Base-by-base conservation (phyloP, 1,140 invertebrate genomes). In the Panulirus ornatus region DNA sequence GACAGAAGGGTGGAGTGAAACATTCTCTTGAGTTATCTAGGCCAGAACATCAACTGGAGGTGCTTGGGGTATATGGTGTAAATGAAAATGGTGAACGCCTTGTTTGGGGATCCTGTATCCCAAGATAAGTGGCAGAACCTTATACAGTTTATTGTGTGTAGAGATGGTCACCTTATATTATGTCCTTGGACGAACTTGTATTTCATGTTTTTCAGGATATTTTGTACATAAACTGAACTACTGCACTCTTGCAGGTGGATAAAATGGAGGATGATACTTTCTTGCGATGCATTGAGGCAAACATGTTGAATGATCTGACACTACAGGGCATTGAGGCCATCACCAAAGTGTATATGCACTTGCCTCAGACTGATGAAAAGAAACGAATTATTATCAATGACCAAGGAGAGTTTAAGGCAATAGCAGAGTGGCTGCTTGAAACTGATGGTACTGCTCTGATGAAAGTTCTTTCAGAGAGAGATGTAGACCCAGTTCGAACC, bases 211-310 rank as follows among this genome's bases (percentile, higher is more conserved):
- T 47, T 47, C 44, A 47, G 14, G 5, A 47, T 47, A 47, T 47
- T 5, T 47, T 6, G 5, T 47, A 6, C 44, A 47, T 47, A 47
- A 47, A 47, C 5, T 47, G 44, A 6, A 47, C 14, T 47, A 6
- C 14, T 47, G n/a, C 14, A 47, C 44, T 84, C 16, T 75, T 73
- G 9, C 63, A 91, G 90, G 97, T 98, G 0, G 99, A 99, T 93
- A 99, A 99, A 94, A 99, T 99, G 99, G 99, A 99, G 93, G 99
- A 99, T 93, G 99, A 99, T 93, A 99, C 99, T 95, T 99, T 99
- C 95, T 94, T 99, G 19, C 95, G 99, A 51, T 99, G 98, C 94
- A 99, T 99, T 93, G 99, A 99, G 95, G 97, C 98, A 0, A 99
- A 99, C 93, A 99, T 99, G 97, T 95, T 99, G 36, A 99, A 98